A percentile compares a stretch with the other conserved stretches of the same genome.
Conservation (phyloP, 2,888 invertebrate genomes). For the Thalpophila matura region DNA sequence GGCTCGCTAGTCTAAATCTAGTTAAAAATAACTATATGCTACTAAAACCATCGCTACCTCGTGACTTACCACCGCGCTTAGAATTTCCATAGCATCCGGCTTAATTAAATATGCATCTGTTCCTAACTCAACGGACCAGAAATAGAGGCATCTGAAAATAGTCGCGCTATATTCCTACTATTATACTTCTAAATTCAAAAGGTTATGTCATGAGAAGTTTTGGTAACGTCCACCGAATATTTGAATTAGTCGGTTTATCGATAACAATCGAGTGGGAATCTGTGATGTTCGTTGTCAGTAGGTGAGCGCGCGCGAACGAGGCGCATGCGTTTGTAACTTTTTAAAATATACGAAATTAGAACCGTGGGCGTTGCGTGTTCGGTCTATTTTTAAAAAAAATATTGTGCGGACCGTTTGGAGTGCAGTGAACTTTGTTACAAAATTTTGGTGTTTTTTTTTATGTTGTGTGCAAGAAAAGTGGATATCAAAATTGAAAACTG, state of each 20-base stretch:
- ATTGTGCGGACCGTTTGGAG: slow-evolving; percentile 71
- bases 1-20: slow-evolving; percentile 64
- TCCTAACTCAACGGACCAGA: background rate
- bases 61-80: slow-evolving; percentile 64
- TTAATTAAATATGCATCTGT: slow-evolving; percentile 37
- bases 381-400: slow-evolving; percentile 78
- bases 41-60: slow-evolving; percentile 57
- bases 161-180: slow-evolving; percentile 27
- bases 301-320: slow-evolving; percentile 75
- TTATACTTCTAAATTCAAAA: slow-evolving; percentile 38
- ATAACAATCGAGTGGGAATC: slow-evolving; percentile 67
- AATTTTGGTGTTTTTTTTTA: slow-evolving; percentile 61
- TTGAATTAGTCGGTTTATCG: slow-evolving; percentile 70
- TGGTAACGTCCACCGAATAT: slow-evolving; percentile 39
- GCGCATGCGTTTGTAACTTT: slow-evolving; percentile 77
- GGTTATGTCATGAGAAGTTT: slow-evolving; percentile 22
- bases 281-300: slow-evolving; percentile 74
- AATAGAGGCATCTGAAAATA: slow-evolving; percentile 24
- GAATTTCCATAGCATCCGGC: slow-evolving; percentile 61
- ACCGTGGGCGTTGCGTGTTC: slow-evolving; percentile 72
- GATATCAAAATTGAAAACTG: slow-evolving; percentile 38
- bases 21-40: slow-evolving; percentile 65
- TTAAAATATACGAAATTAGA: slow-evolving; percentile 69
- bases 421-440: slow-evolving; percentile 82
- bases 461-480: slow-evolving; percentile 57